A percentile compares a stretch with the other conserved stretches of the same genome.
phyloP scores from a whole-genome alignment of 1,140 invertebrate species.

The Bathynomus jamesi region DNA sequence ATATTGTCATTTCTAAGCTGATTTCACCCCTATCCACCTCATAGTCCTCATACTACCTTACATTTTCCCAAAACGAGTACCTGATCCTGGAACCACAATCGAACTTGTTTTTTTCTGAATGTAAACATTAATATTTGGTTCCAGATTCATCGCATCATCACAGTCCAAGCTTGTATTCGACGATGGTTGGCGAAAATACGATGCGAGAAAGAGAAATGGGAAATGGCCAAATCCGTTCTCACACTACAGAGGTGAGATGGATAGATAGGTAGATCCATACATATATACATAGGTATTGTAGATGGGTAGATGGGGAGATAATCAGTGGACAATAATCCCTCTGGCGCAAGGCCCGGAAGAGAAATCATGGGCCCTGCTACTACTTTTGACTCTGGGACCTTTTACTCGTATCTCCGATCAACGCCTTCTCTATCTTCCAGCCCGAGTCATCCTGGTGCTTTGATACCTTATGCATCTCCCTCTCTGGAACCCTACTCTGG shows the following conservation, averaged over 20 bases:
- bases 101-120: neutral
- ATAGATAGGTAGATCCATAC: no score
- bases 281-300: no score
- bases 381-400: neutral
- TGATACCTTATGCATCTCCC: no score
- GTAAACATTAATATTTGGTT: neutral
- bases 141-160: constrained; percentile 59
- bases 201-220: constrained; percentile 44
- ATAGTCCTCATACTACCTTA: neutral
- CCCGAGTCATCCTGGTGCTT: no score
- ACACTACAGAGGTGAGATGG: constrained; percentile 59
- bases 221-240: constrained; percentile 56
- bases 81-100: neutral
- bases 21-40: neutral
- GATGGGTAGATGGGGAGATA: constrained; percentile 40
- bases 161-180: constrained; percentile 41
- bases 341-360: neutral
- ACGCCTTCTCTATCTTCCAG: no score
- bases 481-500: no score
- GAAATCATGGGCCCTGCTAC: neutral
- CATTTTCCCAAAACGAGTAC: neutral
- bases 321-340: neutral
- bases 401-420: no score
- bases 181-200: constrained; percentile 59
- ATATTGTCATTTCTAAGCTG: no score